Conservation (phyloP, 1,140 invertebrate genomes). For the Gonatopus flavifemur region DNA sequence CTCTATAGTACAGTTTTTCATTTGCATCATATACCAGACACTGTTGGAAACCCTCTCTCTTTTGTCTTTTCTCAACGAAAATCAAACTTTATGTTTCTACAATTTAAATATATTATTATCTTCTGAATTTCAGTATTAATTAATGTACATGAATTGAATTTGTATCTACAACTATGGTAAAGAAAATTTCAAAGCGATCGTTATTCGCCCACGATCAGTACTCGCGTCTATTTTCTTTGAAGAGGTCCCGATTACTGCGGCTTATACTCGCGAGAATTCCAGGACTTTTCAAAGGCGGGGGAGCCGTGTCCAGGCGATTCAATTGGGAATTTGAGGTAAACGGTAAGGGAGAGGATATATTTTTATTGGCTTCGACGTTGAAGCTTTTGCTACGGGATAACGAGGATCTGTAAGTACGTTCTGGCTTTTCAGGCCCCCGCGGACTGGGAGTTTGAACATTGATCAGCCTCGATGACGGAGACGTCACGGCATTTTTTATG, state of each 20-base stretch:
- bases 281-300: slow-evolving; percentile 77
- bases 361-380: slow-evolving; percentile 68
- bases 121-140: too few relatives aligned
- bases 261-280: slow-evolving; percentile 82
- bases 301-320: slow-evolving; percentile 67
- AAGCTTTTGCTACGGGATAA: slow-evolving; percentile 82
- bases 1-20: too few relatives aligned
- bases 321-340: slow-evolving; percentile 79
- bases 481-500: slow-evolving; percentile 66
- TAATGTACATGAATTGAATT: too few relatives aligned
- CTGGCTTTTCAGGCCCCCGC: slow-evolving; percentile 69
- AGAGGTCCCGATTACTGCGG: slow-evolving; percentile 75
- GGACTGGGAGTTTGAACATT: slow-evolving; percentile 43
- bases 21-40: too few relatives aligned
- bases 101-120: too few relatives aligned
- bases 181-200: too few relatives aligned
- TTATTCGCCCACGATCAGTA: too few relatives aligned
- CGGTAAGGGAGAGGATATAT: slow-evolving; percentile 55
- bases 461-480: slow-evolving; percentile 30
- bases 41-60: too few relatives aligned
- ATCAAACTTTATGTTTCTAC: too few relatives aligned
- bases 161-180: too few relatives aligned
- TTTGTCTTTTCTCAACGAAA: too few relatives aligned
- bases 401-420: slow-evolving; percentile 71
- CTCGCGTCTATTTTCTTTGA: slow-evolving; percentile 51